Percentiles rank a stretch among this genome's conserved stretches.
These are phyloP conservation scores for Catamblyrhynchus diadema DNA, from an alignment of 2,797 vertebrate genomes.

Conservation along the genomic window DNA sequence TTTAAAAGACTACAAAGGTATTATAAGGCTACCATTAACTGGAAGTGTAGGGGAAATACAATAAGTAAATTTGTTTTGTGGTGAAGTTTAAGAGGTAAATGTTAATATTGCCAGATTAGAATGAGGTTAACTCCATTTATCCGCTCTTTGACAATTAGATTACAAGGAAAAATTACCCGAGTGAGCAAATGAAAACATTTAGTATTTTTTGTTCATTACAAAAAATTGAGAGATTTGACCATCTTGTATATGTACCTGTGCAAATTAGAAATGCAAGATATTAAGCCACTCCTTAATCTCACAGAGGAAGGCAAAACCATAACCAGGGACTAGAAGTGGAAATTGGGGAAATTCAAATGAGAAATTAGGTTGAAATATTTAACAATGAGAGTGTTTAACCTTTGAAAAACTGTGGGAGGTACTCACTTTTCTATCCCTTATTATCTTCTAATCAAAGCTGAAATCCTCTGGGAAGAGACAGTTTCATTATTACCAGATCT, in stretches of 20 bases:
- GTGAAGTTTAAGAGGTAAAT: background rate
- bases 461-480: background rate
- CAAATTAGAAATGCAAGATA: background rate
- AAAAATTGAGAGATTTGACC: background rate
- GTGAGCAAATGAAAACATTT: background rate
- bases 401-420: background rate
- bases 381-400: background rate
- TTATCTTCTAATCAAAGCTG: background rate
- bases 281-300: background rate
- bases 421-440: background rate
- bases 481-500: background rate
- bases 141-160: background rate
- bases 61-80: background rate
- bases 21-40: background rate
- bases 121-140: background rate
- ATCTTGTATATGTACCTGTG: background rate
- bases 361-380: background rate
- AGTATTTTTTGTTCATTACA: background rate
- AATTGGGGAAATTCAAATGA: background rate
- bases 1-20: background rate
- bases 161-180: background rate
- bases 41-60: background rate
- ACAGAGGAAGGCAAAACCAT: background rate
- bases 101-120: background rate
- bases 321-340: background rate